Base-by-base conservation (phyloP, 1,140 invertebrate genomes). In the Polyergus mexicanus region DNA sequence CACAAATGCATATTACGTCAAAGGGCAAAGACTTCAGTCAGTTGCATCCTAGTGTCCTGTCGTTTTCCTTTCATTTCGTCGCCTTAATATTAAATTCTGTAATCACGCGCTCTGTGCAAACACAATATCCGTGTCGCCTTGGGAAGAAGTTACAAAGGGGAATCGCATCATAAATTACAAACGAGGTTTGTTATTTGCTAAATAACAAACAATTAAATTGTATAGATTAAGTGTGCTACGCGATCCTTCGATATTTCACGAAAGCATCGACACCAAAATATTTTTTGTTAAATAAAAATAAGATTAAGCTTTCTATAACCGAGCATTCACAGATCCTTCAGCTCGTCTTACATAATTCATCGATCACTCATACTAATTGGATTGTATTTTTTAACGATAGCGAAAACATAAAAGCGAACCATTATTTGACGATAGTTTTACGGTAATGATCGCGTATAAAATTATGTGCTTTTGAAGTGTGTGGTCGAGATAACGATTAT, bases 61-160 rank as follows among this genome's bases (percentile, higher is more conserved):
- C 68, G 54, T 25, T 60, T 22, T 32, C 19, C 78, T 72, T 54
- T 60, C 66, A 44, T 66, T 47, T 38, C 32, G 25, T 8, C 51
- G 7, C 38, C 66, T 72, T 83, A 32, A 83, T 83, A 83, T 83
- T 83, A 83, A 74, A 83, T 83, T 83, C 62, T 47, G 68, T 35
- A 44, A 74, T 83, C 78, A 35, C 68, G 32, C 47, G 78, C 54
- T 77, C 75, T 65, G 16, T 38, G 38, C 25, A 66, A 44, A 22
- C 32, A 22, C 44, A 78, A 78, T 68, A 80, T 80, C 47, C 25
- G 4, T 19, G 38, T 2, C 4, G 22, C 22, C 13, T 54, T 32
- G 44, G 13, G 62, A 68, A 68, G n/a, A n/a, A 44, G 62, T 38
- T 38, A 32, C 16, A 22, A 32, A n/a, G n/a, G 16, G 28, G 25